These are phyloP conservation scores for Brachionus asplanchnoidis DNA, from an alignment of 1,140 invertebrate species.

Conservation along the genomic window DNA sequence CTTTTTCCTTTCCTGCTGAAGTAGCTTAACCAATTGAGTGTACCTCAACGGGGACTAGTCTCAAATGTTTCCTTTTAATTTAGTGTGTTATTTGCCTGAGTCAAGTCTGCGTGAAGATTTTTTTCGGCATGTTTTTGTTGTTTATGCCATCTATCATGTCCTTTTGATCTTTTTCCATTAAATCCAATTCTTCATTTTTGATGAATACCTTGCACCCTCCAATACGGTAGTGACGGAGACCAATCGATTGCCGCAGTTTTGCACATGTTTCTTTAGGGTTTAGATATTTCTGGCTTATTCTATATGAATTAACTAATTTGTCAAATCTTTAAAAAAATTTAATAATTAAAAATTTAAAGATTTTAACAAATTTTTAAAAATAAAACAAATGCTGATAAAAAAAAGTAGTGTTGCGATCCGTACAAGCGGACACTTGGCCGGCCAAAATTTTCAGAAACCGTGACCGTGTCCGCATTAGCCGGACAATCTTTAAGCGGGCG, in stretches of 20 bases:
- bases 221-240: conserved; percentile 4
- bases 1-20: background rate
- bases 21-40: background rate
- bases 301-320: background rate
- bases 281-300: background rate
- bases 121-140: background rate
- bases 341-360: background rate
- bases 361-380: too few relatives aligned
- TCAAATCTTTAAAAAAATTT: background rate
- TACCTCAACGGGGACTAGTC: background rate
- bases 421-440: too few relatives aligned
- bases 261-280: conserved; percentile 13
- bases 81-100: background rate
- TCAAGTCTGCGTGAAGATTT: background rate
- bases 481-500: too few relatives aligned
- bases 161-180: conserved; percentile 28
- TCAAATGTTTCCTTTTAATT: conserved; percentile 7
- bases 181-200: conserved; percentile 27
- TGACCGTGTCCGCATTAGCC: too few relatives aligned
- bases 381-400: too few relatives aligned
- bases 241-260: background rate
- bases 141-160: background rate
- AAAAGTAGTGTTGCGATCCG: too few relatives aligned
- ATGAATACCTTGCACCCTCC: conserved; percentile 19
- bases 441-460: too few relatives aligned